Percentiles rank a stretch among this genome's conserved stretches.
Evolutionary conservation across 1,140 invertebrate species (phyloP).

Genomic region (Episyrphus balteatus): DNA sequence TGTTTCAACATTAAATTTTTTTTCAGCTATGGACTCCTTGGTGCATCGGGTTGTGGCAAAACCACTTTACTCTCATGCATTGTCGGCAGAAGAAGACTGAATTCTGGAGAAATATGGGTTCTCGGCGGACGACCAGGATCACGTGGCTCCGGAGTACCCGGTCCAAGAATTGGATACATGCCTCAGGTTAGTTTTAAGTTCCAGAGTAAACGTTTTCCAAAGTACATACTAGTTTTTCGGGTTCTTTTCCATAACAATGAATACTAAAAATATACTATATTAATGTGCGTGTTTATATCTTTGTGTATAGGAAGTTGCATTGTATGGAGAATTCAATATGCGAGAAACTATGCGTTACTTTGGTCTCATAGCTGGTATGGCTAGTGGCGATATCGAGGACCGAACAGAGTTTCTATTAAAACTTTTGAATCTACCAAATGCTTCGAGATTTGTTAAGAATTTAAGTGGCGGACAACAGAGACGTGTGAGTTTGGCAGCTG

Average conservation of each 20-base stretch:
- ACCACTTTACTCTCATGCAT: slow-evolving; percentile 80
- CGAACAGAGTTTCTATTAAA: slow-evolving; percentile 72
- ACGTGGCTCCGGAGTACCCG: slow-evolving; percentile 72
- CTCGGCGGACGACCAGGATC: slow-evolving; percentile 75
- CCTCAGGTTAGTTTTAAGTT: slow-evolving; percentile 41
- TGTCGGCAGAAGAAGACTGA: slow-evolving; percentile 67
- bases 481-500: slow-evolving; percentile 76
- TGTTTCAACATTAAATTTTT: not conserved
- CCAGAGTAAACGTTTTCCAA: slow-evolving; percentile 3
- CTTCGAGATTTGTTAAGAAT: slow-evolving; percentile 63
- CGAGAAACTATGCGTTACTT: slow-evolving; percentile 85
- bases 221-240: not conserved
- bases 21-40: slow-evolving; percentile 73
- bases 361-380: slow-evolving; percentile 77
- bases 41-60: slow-evolving; percentile 76
- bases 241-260: not conserved
- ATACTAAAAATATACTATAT: not conserved
- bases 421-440: slow-evolving; percentile 58
- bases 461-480: slow-evolving; percentile 85
- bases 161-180: slow-evolving; percentile 57
- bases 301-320: slow-evolving; percentile 64
- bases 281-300: slow-evolving; percentile 1
- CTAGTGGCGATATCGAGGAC: slow-evolving; percentile 55
- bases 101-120: slow-evolving; percentile 76
- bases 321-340: slow-evolving; percentile 86